Percentiles rank a stretch among this genome's conserved stretches.
These are phyloP conservation scores for Phrynocephalus guinanensis DNA, from an alignment of 2,797 vertebrate genomes.

Conservation along the genomic window DNA sequence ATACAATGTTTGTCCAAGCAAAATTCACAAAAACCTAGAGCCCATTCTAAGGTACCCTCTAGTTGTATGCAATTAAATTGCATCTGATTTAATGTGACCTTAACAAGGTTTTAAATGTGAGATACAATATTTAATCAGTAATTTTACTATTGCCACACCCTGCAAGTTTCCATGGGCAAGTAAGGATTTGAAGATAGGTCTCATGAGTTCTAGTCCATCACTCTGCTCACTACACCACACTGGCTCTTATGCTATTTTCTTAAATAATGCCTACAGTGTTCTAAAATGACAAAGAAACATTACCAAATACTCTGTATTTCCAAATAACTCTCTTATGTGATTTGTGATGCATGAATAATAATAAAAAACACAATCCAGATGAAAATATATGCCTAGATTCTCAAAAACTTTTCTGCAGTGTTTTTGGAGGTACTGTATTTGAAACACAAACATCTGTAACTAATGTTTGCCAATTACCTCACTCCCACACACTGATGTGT, in stretches of 20 bases:
- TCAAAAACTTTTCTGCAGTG: not conserved
- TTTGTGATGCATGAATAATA: not conserved
- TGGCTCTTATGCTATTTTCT: not conserved
- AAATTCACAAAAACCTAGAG: not conserved
- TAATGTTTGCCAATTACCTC: not conserved
- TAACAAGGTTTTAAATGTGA: too few relatives aligned
- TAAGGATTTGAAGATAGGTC: too few relatives aligned
- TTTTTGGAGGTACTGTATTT: not conserved
- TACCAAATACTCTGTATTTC: not conserved
- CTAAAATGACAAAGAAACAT: not conserved
- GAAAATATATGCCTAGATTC: not conserved
- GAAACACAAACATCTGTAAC: not conserved
- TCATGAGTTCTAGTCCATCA: too few relatives aligned
- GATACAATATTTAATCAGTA: too few relatives aligned
- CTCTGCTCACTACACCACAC: too few relatives aligned
- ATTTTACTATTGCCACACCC: too few relatives aligned
- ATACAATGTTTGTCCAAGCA: not conserved
- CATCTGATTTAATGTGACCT: too few relatives aligned
- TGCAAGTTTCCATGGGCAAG: too few relatives aligned
- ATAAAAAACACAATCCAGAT: not conserved
- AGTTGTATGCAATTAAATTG: too few relatives aligned
- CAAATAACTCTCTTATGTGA: not conserved
- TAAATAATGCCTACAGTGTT: not conserved
- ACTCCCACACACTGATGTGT: not conserved
- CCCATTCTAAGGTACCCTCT: not conserved